Conservation (phyloP, 2,888 invertebrate species). For the Temnothorax rugatulus region DNA sequence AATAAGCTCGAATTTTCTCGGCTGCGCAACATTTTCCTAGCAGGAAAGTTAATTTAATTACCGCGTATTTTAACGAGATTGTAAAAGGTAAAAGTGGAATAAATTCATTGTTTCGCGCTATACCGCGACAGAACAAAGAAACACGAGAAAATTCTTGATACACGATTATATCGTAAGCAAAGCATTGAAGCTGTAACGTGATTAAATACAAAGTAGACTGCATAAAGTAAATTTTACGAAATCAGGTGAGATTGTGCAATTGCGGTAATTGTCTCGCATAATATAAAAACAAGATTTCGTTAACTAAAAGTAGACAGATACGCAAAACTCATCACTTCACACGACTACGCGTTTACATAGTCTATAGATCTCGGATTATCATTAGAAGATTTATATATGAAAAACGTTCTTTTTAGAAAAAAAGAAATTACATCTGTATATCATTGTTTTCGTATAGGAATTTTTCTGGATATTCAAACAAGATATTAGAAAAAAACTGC, state of each 20-base stretch:
- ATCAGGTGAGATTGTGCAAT: slow-evolving; percentile 15
- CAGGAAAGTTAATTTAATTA: slow-evolving; percentile 40
- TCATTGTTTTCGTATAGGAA: not conserved
- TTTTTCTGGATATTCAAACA: not conserved
- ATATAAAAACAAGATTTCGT: slow-evolving; percentile 11
- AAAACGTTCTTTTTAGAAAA: not conserved
- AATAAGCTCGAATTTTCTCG: slow-evolving; percentile 32
- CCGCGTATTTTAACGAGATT: slow-evolving; percentile 37
- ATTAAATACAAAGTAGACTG: slow-evolving; percentile 37
- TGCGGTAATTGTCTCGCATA: slow-evolving; percentile 15
- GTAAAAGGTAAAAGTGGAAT: slow-evolving; percentile 31
- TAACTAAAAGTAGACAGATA: slow-evolving; percentile 27
- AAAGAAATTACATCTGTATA: not conserved
- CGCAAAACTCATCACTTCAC: not conserved
- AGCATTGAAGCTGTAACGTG: slow-evolving; percentile 32
- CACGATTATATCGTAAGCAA: slow-evolving; percentile 13
- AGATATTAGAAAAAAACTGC: not conserved
- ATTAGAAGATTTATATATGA: not conserved
- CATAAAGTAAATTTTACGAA: slow-evolving; percentile 27
- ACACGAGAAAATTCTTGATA: not conserved
- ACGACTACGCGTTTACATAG: not conserved
- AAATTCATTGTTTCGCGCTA: slow-evolving; percentile 19
- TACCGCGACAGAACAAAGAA: slow-evolving; percentile 19
- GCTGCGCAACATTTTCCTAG: slow-evolving; percentile 12
- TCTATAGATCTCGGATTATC: not conserved